Percentiles rank a stretch among this genome's conserved stretches.
These are phyloP conservation scores for Eidolon dupreanum DNA, from an alignment of 2,797 vertebrate genomes.

Conservation along the genomic window DNA sequence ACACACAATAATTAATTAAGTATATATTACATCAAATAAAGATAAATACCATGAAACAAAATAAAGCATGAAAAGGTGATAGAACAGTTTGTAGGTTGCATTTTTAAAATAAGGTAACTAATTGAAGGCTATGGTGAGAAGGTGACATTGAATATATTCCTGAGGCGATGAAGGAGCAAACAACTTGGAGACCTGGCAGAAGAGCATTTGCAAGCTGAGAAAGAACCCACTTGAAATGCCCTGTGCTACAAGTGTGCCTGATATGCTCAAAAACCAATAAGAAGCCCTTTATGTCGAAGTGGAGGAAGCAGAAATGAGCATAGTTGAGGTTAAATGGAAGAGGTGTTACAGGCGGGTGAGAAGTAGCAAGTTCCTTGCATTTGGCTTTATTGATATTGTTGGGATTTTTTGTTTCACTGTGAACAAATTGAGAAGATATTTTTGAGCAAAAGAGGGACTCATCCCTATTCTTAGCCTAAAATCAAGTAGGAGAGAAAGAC, in stretches of 20 bases:
- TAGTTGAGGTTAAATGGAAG: not conserved
- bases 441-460: not conserved
- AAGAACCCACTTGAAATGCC: not conserved
- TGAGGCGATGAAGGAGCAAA: not conserved
- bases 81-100: not conserved
- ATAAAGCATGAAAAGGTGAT: not conserved
- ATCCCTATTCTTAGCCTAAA: not conserved
- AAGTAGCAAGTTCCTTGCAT: not conserved
- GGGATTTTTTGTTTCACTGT: not conserved
- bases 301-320: not conserved
- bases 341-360: not conserved
- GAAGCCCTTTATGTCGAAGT: not conserved
- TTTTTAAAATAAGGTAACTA: not conserved
- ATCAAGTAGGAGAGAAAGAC: not conserved
- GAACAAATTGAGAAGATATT: not conserved
- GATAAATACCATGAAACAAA: not conserved
- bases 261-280: not conserved
- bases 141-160: not conserved
- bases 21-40: not conserved
- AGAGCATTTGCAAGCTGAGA: not conserved
- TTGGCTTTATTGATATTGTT: not conserved
- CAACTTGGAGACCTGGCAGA: not conserved
- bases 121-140: not conserved
- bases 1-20: not conserved
- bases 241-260: not conserved